Conservation (phyloP, 2,888 invertebrate genomes). For the Tenthredo scrophulariae region DNA sequence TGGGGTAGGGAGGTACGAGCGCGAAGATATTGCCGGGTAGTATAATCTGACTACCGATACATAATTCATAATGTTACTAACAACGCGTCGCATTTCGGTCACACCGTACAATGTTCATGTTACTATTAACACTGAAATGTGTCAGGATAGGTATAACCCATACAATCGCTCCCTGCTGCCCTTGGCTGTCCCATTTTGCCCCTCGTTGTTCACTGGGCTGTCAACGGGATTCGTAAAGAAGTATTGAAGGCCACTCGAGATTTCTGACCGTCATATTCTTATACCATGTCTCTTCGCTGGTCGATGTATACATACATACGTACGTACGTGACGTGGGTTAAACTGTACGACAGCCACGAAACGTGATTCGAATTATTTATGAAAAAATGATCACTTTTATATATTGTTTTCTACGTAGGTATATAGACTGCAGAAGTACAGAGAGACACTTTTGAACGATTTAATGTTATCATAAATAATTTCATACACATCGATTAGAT, state of each 20-base stretch:
- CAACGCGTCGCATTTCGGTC: background rate
- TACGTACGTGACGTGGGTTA: conserved; percentile 19
- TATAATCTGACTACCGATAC: conserved; percentile 34
- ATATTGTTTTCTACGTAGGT: background rate
- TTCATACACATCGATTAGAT: background rate
- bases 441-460: background rate
- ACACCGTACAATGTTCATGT: background rate
- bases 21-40: conserved; percentile 13
- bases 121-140: background rate
- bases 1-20: background rate
- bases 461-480: background rate
- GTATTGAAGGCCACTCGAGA: conserved; percentile 31
- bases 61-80: conserved; percentile 48
- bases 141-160: background rate
- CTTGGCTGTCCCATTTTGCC: background rate
- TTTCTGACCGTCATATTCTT: conserved; percentile 24
- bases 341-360: background rate
- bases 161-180: background rate
- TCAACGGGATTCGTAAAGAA: conserved; percentile 19
- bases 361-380: background rate
- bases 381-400: background rate
- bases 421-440: background rate
- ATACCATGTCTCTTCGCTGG: background rate
- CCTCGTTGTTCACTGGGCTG: background rate
- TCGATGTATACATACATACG: background rate